A percentile compares a stretch with the other conserved stretches of the same genome.
Conservation (phyloP, 2,888 invertebrate genomes). For the Sympetrum striolatum region DNA sequence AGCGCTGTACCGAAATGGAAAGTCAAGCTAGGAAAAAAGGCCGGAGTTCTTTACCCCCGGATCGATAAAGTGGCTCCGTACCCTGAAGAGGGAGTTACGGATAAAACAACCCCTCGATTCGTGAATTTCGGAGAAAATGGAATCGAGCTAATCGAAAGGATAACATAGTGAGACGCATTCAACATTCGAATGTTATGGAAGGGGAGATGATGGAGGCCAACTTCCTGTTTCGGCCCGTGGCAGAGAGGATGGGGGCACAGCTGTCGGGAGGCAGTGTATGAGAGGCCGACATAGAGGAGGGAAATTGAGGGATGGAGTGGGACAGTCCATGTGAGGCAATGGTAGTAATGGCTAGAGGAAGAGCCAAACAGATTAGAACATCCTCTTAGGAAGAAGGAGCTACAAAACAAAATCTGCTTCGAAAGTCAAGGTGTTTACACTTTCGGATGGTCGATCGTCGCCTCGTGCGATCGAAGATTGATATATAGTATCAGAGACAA, state of each 20-base stretch:
- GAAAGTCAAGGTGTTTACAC: too few relatives aligned
- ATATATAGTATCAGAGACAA: too few relatives aligned
- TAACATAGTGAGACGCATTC: background rate
- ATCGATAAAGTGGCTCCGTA: too few relatives aligned
- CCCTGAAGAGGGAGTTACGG: too few relatives aligned
- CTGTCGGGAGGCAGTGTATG: background rate
- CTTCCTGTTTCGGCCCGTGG: slow-evolving; percentile 19
- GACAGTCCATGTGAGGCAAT: background rate
- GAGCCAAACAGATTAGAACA: slow-evolving; percentile 22
- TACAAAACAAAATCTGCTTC: background rate
- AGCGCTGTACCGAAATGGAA: too few relatives aligned
- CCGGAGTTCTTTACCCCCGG: too few relatives aligned
- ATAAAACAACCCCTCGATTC: background rate
- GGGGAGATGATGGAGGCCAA: background rate
- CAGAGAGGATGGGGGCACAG: background rate
- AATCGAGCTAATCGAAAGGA: background rate
- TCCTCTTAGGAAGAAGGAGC: background rate
- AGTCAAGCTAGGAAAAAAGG: too few relatives aligned
- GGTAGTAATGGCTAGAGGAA: background rate
- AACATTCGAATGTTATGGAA: background rate
- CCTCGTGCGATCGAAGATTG: too few relatives aligned
- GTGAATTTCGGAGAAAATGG: background rate
- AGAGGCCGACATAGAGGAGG: background rate
- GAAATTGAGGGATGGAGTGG: background rate
- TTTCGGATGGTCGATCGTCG: too few relatives aligned